Conservation (phyloP, 2,797 vertebrate species). For the Oophaga sylvatica region DNA sequence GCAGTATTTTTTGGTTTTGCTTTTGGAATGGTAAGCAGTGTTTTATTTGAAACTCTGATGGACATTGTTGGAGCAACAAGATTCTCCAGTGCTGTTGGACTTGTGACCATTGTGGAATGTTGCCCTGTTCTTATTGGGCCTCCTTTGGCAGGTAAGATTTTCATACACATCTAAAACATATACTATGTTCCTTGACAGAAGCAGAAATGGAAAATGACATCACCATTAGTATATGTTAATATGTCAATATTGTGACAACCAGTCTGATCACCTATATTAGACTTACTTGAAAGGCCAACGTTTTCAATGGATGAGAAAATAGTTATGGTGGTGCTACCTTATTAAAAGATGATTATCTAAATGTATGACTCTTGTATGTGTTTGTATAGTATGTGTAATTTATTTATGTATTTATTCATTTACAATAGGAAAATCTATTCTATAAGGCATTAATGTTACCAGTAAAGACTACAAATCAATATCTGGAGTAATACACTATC, state of each 20-base stretch:
- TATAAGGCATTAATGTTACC: too few species aligned
- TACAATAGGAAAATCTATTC: too few species aligned
- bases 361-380: too few species aligned
- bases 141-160: constrained; percentile 87
- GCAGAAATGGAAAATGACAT: neutral
- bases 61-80: constrained; percentile 89
- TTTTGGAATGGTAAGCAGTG: constrained; percentile 94
- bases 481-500: too few species aligned
- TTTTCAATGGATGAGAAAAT: too few species aligned
- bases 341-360: too few species aligned
- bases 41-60: constrained; percentile 95
- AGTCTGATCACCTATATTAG: neutral
- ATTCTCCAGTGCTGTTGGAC: constrained; percentile 95
- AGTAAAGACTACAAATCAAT: too few species aligned
- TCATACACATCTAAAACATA: neutral
- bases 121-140: constrained; percentile 93
- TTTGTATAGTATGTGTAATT: too few species aligned
- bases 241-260: neutral
- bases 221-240: neutral
- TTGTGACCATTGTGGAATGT: constrained; percentile 92
- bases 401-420: too few species aligned
- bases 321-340: too few species aligned
- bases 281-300: neutral
- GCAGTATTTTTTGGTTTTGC: constrained; percentile 94
- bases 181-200: neutral